Base-by-base conservation (phyloP, 1,140 invertebrate genomes). In the Diorhabda sublineata region DNA sequence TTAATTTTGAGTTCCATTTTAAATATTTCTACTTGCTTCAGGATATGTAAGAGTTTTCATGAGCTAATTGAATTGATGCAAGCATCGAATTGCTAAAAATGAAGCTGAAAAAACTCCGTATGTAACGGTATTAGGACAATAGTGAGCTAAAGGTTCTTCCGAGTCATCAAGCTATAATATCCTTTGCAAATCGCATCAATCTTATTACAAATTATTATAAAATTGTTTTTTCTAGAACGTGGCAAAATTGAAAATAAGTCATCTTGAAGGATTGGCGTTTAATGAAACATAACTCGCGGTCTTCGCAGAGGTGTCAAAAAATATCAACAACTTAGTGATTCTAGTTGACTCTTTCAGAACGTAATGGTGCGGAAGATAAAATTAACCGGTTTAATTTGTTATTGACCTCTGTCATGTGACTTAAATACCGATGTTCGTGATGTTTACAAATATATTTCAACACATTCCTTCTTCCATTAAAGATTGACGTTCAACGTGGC, bases 41-140 rank as follows among this genome's bases (percentile, higher is more conserved):
- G 80, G 72, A 73, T 69, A 78, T 8, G 59, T 61, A 4, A 58
- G 42, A 45, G 62, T 74, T 71, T 58, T 81, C 75, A 4, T 58
- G 45, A 1, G 77, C 75, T 57, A 80, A 66, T 64, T 80, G 74
- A 43, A 26, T 26, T 78, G 45, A 4, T 84, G 58, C 71, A 57
- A 73, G 56, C 75, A 60, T 6, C 26, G 26, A 26, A 76, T 78
- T 3, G 81, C 80, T 4, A 79, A 64, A 68, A 72, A 82, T 6
- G 82, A 72, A 4, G 78, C 79, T 45, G 73, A 69, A 3, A 71
- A 56, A 7, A 74, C 76, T 0, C 82, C 83, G 52, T 78, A 80
- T 0, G 76, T 79, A 5, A 77, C 66, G 11, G 72, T 73, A 8
- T 67, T 66, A 45, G 71, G 45, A n/a, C 67, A 45, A 61, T 67